Evolutionary conservation across 2,888 invertebrate genomes (phyloP), one percentile per base, ranked within the genome.

Genomic region (Drosophila mettleri): DNA sequence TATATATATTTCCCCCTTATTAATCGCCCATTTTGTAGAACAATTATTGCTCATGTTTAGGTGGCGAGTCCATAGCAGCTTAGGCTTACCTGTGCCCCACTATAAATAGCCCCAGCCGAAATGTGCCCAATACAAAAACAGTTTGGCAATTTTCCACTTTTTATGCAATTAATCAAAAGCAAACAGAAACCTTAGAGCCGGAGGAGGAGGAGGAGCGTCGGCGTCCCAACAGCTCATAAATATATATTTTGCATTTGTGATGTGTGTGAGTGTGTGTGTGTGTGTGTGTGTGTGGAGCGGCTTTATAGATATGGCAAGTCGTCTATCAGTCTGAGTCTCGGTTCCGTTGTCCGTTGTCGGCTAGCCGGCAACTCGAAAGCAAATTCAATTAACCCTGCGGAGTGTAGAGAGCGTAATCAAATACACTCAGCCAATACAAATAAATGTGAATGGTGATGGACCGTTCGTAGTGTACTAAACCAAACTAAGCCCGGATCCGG

Each of bases 321-420:
- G 64, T 55, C 54, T 39, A 54, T 51, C 68, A 24, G 45, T 38
- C 33, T 51, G 63, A 24, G 45, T 38, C 33, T 39, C 43, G 24
- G 39, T 29, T 6, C 36, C 31, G 57, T 34, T 41, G 34, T 6
- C 36, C 31, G 57, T 34, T 41, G 45, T 62, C 55, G 57, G 59
- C 12, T 72, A 61, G 53, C 29, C 41, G 16, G 81, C 65, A 79
- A 79, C 79, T 80, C 52, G 69, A 87, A 83, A 84, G 85, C 78
- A 87, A 87, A 89, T 88, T 89, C 89, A 87, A 87, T 87, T 87
- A 87, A 88, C 89, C 86, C 88, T 81, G 70, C 80, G 79, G 80
- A 78, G 73, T 77, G 79, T 82, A 70, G 78, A 83, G 86, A 86
- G 86, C 78, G 74, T 88, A 83, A 88, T 88, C 84, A 89, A 89